Evolutionary conservation across 2,113 vertebrate species (phyloP), one percentile per base, ranked within the genome.

Genomic region (Psittacula cyanocephala): DNA sequence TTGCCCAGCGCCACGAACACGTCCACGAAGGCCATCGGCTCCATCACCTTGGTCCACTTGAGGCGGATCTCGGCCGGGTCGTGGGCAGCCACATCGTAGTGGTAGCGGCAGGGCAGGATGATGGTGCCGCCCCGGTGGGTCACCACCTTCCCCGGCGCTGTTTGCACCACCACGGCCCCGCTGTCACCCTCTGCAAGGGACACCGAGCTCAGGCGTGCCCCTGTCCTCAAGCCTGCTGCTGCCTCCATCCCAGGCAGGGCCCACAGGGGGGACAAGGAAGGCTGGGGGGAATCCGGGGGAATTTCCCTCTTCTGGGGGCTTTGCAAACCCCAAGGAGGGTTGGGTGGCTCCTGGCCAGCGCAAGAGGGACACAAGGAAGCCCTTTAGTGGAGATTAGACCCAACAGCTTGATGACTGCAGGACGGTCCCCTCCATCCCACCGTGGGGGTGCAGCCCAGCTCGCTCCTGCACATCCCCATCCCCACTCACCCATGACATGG

Each of bases 21-120:
- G 1, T 99, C 99, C 72, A 97, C 96, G 47, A 99, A 99, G 78
- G 98, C 97, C 98, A 99, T 96, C 0, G 98, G 98, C 20, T 99
- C 98, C 1, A 98, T 98, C 81, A 99, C 98, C 88, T 99, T 99
- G 88, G 99, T 99, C 99, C 99, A 99, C 93, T 99, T 99, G 74
- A 99, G 98, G 64, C 99, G 98, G 88, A 99, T 98, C 74, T 98
- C 98, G 13, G 97, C 97, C 1, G 98, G 98, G 84, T 98, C 98
- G 1, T 97, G 98, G 39, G 97, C 95, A 6, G 98, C 95, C 0
- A 98, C 97, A 76, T 99, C 99, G 3, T 99, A 99, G 97, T 99
- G 99, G 97, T 98, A 99, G 13, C 99, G 98, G 97, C 99, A 99
- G 47, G 99, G 99, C 94, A 99, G 97, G 83, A 99, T 99, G 97